A percentile compares a stretch with the other conserved stretches of the same genome.
phyloP scores from a whole-genome alignment of 1,140 invertebrate species.

The Diorhabda carinulata region DNA sequence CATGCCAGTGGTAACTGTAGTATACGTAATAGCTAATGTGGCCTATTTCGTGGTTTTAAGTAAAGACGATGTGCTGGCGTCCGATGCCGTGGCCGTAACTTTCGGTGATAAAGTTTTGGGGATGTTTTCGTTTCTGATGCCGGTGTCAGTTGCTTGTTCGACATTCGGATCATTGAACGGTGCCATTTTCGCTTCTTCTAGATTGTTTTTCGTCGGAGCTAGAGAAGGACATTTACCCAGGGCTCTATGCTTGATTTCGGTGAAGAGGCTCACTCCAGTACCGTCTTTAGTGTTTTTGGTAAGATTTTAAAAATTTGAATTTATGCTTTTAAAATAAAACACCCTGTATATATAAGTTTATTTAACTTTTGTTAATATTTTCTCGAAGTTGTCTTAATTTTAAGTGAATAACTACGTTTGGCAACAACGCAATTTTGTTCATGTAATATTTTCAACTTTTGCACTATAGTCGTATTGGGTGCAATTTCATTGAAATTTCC shows the following conservation, averaged over 20 bases:
- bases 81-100: conserved; percentile 88
- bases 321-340: neutral
- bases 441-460: no score
- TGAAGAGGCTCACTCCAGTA: conserved; percentile 81
- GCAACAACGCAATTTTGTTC: no score
- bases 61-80: conserved; percentile 72
- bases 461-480: no score
- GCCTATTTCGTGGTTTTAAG: conserved; percentile 87
- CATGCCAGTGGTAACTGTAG: conserved; percentile 81
- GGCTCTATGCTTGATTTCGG: conserved; percentile 82
- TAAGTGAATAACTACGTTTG: no score
- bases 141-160: conserved; percentile 81
- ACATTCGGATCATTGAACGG: conserved; percentile 86
- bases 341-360: neutral
- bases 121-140: conserved; percentile 79
- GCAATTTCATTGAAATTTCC: no score
- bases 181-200: conserved; percentile 81
- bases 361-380: no score
- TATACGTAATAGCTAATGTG: conserved; percentile 86
- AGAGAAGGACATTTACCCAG: conserved; percentile 85
- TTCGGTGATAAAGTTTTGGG: conserved; percentile 81
- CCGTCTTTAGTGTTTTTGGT: conserved; percentile 90
- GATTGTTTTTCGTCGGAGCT: conserved; percentile 89
- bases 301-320: conserved; percentile 43
- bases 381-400: no score